Evolutionary conservation across 1,140 invertebrate species (phyloP).

Genomic region (Drosophila ogumai): DNA sequence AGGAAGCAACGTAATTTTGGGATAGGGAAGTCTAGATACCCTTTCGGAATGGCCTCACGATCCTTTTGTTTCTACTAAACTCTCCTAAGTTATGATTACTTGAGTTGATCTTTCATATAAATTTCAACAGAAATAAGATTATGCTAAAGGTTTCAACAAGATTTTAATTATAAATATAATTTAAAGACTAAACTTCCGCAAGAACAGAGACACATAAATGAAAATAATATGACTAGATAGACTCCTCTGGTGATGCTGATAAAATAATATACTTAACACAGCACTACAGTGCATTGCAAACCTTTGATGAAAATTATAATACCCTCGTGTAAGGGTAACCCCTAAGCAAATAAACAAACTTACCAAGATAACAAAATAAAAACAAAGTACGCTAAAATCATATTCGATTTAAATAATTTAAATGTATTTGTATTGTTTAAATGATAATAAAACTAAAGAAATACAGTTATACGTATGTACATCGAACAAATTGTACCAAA

Average conservation of each 20-base stretch:
- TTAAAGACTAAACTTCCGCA: background rate
- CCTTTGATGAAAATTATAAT: background rate
- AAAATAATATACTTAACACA: too few species aligned
- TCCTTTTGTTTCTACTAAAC: too few species aligned
- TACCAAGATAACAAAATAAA: conserved; percentile 42
- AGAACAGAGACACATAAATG: background rate
- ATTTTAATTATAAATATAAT: background rate
- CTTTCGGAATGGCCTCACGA: background rate
- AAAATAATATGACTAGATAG: background rate
- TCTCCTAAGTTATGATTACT: too few species aligned
- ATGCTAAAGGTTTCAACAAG: background rate
- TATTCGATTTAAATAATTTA: conserved; percentile 65
- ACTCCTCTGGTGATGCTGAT: background rate
- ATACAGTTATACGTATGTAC: conserved; percentile 65
- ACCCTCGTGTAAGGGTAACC: background rate
- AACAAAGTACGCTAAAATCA: conserved; percentile 3
- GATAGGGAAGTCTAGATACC: background rate
- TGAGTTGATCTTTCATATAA: too few species aligned
- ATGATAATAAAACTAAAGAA: conserved; percentile 61
- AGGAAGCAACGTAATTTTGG: background rate
- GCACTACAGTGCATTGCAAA: background rate
- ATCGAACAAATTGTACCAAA: conserved; percentile 72
- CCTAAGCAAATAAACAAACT: conserved; percentile 34
- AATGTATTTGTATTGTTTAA: conserved; percentile 65
- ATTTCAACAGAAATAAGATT: background rate